A percentile compares a stretch with the other conserved stretches of the same genome.
phyloP scores from a whole-genome alignment of 2,797 vertebrate species.

The Glossophaga mutica region DNA sequence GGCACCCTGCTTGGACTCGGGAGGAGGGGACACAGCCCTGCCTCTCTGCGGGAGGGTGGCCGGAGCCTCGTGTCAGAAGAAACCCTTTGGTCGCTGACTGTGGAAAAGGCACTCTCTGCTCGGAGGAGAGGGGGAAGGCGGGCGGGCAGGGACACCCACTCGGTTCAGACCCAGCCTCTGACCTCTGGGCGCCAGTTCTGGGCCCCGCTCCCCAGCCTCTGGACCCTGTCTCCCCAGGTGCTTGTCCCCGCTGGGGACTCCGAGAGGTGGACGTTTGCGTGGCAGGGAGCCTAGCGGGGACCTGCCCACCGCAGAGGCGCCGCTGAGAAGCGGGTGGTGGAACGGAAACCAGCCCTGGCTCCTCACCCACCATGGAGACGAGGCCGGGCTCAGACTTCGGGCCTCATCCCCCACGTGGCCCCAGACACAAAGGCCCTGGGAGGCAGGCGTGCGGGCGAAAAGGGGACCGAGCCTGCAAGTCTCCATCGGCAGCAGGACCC shows the following conservation, averaged over 20 bases:
- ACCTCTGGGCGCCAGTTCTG: not conserved
- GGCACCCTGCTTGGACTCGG: not conserved
- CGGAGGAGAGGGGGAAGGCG: not conserved
- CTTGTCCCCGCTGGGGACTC: not conserved
- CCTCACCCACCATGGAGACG: not conserved
- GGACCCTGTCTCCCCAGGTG: not conserved
- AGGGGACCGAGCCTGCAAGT: not conserved
- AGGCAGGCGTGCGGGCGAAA: not conserved
- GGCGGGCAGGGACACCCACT: fast-evolving
- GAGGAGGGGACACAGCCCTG: not conserved
- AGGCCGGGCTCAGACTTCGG: not conserved
- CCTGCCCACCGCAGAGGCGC: not conserved
- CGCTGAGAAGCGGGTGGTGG: no score
- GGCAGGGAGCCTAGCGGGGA: no score
- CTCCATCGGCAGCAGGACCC: not conserved
- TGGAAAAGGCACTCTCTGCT: not conserved
- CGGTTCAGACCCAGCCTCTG: not conserved
- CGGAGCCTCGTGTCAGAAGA: not conserved
- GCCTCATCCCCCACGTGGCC: no score
- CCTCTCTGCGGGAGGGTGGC: not conserved
- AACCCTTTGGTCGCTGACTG: not conserved
- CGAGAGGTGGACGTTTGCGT: not conserved
- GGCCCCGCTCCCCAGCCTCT: not conserved
- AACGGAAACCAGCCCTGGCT: not conserved
- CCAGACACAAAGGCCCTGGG: not conserved